Evolutionary conservation across 2,797 vertebrate species (phyloP), one percentile per base, ranked within the genome.

Genomic region (Alectoris magna): DNA sequence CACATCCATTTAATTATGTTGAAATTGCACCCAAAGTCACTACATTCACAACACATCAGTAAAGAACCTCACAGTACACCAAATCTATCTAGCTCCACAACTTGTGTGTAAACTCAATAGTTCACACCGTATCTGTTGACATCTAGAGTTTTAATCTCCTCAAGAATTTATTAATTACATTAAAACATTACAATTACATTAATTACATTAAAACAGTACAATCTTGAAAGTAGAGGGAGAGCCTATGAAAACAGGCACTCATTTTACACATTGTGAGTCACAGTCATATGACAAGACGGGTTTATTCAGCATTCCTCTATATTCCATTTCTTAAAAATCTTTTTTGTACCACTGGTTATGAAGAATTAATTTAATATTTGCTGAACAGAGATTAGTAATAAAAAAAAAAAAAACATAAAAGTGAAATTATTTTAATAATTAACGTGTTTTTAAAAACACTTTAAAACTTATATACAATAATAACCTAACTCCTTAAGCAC

Each of bases 21-120:
- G 89, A 91, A 82, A 91, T 27, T 34, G 55, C 67, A 74, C 72
- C 76, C 82, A 88, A 75, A 85, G 34, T 83, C 43, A 75, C 43
- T 22, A 38, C 36, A 41, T 85, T 83, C 34, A 10, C n/a, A 67
- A 83, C 62, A 29, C 84, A 56, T 51, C 19, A 67, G 85, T 66
- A 84, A 86, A 86, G 84, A 43, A 60, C 43, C 22, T 90, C 44
- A 27, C 36, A 78, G 63, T 36, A 72, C 75, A 63, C 39, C 73
- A 68, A 23, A 44, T 70, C 91, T 85, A 81, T 71, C 73, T 67
- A 72, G 51, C 79, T 92, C 87, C 55, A 60, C 14, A 77, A 79
- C 56, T 58, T 84, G 56, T 71, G 75, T 69, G 63, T 38, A 70
- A 62, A 44, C 43, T 49, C 74, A 84, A 53, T 31, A 91, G 53